Evolutionary conservation across 2,888 invertebrate genomes (phyloP), one percentile per base, ranked within the genome.

Genomic region (Nemotelus nigrinus): DNA sequence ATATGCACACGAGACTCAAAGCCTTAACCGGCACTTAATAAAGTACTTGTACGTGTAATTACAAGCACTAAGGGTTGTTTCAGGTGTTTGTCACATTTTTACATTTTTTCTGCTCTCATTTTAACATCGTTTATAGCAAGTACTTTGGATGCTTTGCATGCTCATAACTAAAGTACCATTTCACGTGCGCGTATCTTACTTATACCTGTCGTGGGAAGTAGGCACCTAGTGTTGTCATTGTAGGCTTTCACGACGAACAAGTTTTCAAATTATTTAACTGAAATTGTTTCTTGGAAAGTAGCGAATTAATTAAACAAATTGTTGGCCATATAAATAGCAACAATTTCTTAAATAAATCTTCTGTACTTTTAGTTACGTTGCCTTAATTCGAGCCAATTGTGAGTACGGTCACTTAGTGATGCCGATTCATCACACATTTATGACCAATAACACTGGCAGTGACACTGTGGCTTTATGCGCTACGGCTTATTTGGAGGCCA

Each of bases 31-130:
- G 45, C 65, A 44, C 65, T 65, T 65, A 65, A 65, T 65, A 65
- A 65, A 65, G 65, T 47, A 8, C 65, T 65, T 44, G 65, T 4
- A 65, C 65, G 65, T 45, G 65, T 65, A 65, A 65, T 65, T 65
- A 65, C 25, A 47, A 10, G 10, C 25, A 25, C n/a, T 65, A 8
- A 10, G 39, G 47, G 47, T 65, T 65, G 65, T 65, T 65, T 10
- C 65, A 65, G 65, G 65, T 65, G 44, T 65, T 65, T 65, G 65
- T 44, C 4, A n/a, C 7, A 65, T 65, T 65, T 63, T 65, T 45
- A 65, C 65, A 65, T 65, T 65, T 45, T 25, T 43, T 41, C 65
- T 47, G 41, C 47, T 63, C 41, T 25, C 65, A 65, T 65, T 65
- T 65, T 65, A 63, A 63, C 43, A 10, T 2, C 65, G 10, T 47